Base-by-base conservation (phyloP, 2,888 invertebrate genomes). In the Caenorhabditis wallacei region DNA sequence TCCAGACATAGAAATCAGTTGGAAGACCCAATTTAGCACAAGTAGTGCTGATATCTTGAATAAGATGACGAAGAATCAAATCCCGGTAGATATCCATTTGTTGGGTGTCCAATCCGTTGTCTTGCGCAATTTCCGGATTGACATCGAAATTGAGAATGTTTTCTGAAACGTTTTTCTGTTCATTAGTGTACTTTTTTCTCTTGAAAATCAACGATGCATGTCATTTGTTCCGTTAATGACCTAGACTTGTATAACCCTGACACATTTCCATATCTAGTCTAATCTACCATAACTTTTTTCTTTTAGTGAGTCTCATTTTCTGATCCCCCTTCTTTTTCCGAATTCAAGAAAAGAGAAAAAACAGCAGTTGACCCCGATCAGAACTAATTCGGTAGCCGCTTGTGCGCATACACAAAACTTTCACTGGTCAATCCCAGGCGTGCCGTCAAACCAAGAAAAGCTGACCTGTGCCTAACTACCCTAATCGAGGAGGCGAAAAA, bases 31-130 rank as follows among this genome's bases (percentile, higher is more conserved):
- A 88, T 56, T 88, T 90, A 20, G 85, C 76, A 80, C 91, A 91
- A 22, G 92, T 92, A n/a, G 87, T 87, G 43, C 68, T 83, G 80
- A 92, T 92, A 79, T 92, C 92, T 57, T 91, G 90, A 35, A 92
- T 88, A 10, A 91, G 79, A 78, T 91, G 92, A 26, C 90, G 85
- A 57, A 92, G 84, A 46, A 91, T 90, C 53, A 92, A 79, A 68
- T 92, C 92, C 51, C 91, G 83, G 80, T 91, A 90, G 69, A 90
- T 89, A 72, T 91, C 91, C 81, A 90, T 85, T 57, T 88, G 87
- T 11, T 85, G 80, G 20, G 74, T 78, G 56, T 85, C 84, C 40
- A 59, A 16, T 26, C 72, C 75, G 56, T 79, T 75, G 57, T 80
- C 68, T 20, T 85, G 70, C 20, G 76, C 61, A 64, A 78, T 63